These are phyloP conservation scores for Etheostoma perlongum DNA, from an alignment of 2,797 vertebrate genomes.

Conservation along the genomic window DNA sequence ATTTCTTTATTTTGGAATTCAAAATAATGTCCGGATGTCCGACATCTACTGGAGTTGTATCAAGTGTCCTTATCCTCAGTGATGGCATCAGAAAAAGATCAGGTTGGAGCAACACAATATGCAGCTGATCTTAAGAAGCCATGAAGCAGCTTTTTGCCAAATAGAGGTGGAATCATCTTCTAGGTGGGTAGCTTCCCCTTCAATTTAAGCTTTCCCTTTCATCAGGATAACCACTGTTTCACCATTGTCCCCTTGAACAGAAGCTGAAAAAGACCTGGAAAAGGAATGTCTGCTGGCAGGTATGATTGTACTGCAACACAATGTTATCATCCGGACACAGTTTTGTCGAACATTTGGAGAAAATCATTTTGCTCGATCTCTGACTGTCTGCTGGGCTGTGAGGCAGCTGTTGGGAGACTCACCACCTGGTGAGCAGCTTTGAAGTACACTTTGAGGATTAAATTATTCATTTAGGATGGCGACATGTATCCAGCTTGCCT, in stretches of 20 bases:
- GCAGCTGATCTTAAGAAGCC: constrained; percentile 44
- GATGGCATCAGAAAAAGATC: constrained; percentile 54
- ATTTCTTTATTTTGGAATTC: constrained; percentile 36
- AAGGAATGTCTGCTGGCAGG: constrained; percentile 77
- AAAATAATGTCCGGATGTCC: constrained; percentile 38
- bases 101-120: constrained; percentile 46
- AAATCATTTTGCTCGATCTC: constrained; percentile 94
- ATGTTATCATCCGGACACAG: constrained; percentile 93
- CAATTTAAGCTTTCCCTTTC: constrained; percentile 66
- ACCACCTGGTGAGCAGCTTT: constrained; percentile 93
- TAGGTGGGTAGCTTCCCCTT: constrained; percentile 56
- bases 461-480: constrained; percentile 96
- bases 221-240: constrained; percentile 68
- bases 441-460: constrained; percentile 97
- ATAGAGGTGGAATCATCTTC: constrained; percentile 58
- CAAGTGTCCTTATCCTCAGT: constrained; percentile 40
- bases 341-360: constrained; percentile 94
- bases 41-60: constrained; percentile 48
- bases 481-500: constrained; percentile 79
- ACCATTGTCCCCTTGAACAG: constrained; percentile 60
- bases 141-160: constrained; percentile 43
- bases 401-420: constrained; percentile 87
- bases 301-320: constrained; percentile 85
- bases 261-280: constrained; percentile 56
- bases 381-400: constrained; percentile 91